Evolutionary conservation across 2,888 invertebrate genomes (phyloP).

Genomic region (Brachyptera putata): DNA sequence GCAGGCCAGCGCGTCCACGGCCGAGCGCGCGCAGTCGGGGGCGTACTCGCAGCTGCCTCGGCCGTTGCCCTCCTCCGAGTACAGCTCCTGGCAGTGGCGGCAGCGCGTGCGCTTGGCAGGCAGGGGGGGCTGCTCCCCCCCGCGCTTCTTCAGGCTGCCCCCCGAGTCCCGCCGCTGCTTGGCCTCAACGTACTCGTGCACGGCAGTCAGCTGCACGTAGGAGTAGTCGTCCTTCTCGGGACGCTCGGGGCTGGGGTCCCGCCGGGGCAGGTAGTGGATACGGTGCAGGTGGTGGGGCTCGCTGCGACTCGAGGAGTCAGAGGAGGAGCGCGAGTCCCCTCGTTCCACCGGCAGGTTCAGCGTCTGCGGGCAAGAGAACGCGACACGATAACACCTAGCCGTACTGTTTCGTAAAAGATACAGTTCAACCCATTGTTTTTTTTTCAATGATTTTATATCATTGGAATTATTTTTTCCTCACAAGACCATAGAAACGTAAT

Average conservation of each 20-base stretch:
- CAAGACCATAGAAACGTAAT: too few species aligned
- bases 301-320: constrained; percentile 57
- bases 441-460: too few species aligned
- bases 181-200: constrained; percentile 74
- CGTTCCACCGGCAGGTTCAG: constrained; percentile 79
- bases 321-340: constrained; percentile 72
- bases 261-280: constrained; percentile 57
- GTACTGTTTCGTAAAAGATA: too few species aligned
- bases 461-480: too few species aligned
- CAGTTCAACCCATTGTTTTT: too few species aligned
- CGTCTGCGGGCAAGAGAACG: constrained; percentile 63
- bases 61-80: constrained; percentile 78
- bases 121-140: constrained; percentile 48
- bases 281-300: constrained; percentile 47
- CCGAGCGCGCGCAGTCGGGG: constrained; percentile 75
- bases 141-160: constrained; percentile 63
- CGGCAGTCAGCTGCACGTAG: constrained; percentile 77
- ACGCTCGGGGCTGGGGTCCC: constrained; percentile 41
- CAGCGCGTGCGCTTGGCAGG: constrained; percentile 47
- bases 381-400: too few species aligned
- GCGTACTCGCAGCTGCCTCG: constrained; percentile 82
- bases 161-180: constrained; percentile 50
- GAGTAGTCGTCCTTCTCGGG: constrained; percentile 61
- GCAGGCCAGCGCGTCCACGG: constrained; percentile 79
- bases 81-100: constrained; percentile 77